These are phyloP conservation scores for Epinotia brunnichana DNA, from an alignment of 2,888 invertebrate genomes.

Conservation along the genomic window DNA sequence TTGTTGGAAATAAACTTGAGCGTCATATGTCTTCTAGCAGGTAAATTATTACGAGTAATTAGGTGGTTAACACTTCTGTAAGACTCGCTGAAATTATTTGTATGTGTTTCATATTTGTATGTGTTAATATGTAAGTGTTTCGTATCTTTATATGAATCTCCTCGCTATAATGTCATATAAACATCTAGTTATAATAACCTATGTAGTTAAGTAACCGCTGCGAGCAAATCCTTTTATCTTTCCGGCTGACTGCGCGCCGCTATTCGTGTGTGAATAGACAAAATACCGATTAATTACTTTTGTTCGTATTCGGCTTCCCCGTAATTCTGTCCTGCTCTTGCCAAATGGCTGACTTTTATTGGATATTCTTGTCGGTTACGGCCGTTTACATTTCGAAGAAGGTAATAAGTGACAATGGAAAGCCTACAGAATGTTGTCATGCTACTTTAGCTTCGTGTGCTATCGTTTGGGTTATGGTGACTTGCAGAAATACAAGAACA, in stretches of 20 bases:
- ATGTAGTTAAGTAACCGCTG: constrained; percentile 34
- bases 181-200: constrained; percentile 12
- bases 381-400: background rate
- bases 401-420: background rate
- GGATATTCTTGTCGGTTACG: background rate
- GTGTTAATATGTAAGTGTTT: too few relatives aligned
- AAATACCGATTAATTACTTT: constrained; percentile 67
- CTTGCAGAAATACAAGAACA: constrained; percentile 29
- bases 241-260: constrained; percentile 55
- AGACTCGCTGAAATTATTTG: too few relatives aligned
- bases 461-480: constrained; percentile 21
- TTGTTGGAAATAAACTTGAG: background rate
- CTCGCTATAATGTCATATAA: background rate
- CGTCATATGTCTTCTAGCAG: too few relatives aligned
- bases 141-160: too few relatives aligned
- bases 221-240: constrained; percentile 56
- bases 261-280: constrained; percentile 44
- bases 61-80: too few relatives aligned
- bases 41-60: too few relatives aligned
- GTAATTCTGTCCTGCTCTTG: constrained; percentile 9
- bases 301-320: constrained; percentile 46
- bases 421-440: background rate
- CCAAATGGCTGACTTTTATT: constrained; percentile 3
- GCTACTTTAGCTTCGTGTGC: too few relatives aligned
- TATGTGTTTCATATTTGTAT: too few relatives aligned